Base-by-base conservation (phyloP, 2,888 invertebrate genomes). In the Diplazon laetatorius region DNA sequence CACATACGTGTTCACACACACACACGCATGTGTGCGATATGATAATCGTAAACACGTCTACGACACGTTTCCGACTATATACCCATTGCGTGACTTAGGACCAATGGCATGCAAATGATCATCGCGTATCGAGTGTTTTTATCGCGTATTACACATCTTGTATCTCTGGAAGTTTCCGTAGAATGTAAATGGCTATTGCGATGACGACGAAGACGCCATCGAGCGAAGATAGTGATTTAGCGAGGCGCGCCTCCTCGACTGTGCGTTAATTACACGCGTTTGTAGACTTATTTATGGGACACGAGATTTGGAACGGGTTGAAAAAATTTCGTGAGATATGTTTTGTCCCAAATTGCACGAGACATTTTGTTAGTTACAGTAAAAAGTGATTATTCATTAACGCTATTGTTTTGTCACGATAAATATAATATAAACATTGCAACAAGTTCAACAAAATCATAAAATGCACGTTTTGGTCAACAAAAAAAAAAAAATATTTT, bases 141-240 rank as follows among this genome's bases (percentile, higher is more conserved):
- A 37, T 50, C 48, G 4, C 18, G 1, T 30, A 48, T n/a, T 37
- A 50, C 39, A 20, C 48, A 48, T 14, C 39, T 12, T n/a, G 16
- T 44, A 9, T 52, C 50, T 48, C 55, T 65, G 57, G 66, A 73
- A 55, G 44, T 59, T 66, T 73, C 73, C 66, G 48, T 73, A 20
- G 57, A 46, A 35, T 39, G 25, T 35, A 48, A 70, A 59, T 70
- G 48, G 48, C 59, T n/a, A 22, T 39, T 22, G 65, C 22, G 65
- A 66, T 52, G 52, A 50, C 39, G 52, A 66, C 14, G 50, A 52
- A 14, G 10, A 25, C 16, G 60, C 39, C 20, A 14, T 37, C 16
- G 20, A 70, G 50, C 9, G 14, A n/a, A 16, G 71, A 71, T 71
- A 60, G 50, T 62, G 48, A 77, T 77, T 62, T 35, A 52, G 35